Percentiles rank a stretch among this genome's conserved stretches.
These are phyloP conservation scores for Leptopilina clavipes DNA, from an alignment of 1,140 invertebrate genomes.

Conservation along the genomic window DNA sequence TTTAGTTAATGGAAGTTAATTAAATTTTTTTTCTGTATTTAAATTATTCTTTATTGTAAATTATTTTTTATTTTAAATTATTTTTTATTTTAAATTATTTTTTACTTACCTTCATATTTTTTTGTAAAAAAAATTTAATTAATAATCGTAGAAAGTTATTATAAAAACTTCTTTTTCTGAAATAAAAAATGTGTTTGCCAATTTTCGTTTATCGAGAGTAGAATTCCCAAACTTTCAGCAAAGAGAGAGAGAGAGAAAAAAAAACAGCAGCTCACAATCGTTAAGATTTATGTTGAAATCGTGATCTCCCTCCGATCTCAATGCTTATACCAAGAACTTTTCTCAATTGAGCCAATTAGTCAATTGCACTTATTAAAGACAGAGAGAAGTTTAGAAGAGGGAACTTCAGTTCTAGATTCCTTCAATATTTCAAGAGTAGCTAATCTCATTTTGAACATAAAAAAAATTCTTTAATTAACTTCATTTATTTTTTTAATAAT, in stretches of 20 bases:
- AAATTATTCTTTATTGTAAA: no score
- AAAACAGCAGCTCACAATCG: slow-evolving; percentile 20
- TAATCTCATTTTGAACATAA: slow-evolving; percentile 17
- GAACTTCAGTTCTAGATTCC: slow-evolving; percentile 22
- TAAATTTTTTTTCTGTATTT: no score
- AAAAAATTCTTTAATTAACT: not conserved
- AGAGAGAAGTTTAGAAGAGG: slow-evolving; percentile 43
- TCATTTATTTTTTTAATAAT: no score
- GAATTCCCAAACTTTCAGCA: not conserved
- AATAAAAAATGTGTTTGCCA: no score
- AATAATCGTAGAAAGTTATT: no score
- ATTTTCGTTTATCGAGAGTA: not conserved
- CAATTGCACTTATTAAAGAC: slow-evolving; percentile 63
- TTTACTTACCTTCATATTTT: no score
- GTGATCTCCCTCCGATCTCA: slow-evolving; percentile 49
- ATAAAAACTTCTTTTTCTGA: no score
- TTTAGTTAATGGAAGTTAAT: no score
- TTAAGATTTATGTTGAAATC: slow-evolving; percentile 12
- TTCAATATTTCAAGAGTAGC: not conserved
- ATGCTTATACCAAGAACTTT: slow-evolving; percentile 63
- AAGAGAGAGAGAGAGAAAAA: not conserved
- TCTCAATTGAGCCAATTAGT: slow-evolving; percentile 68
- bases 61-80: no score
- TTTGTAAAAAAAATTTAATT: no score
- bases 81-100: no score